These are phyloP conservation scores for Tenthredo scrophulariae DNA, from an alignment of 2,888 invertebrate species.

Conservation along the genomic window DNA sequence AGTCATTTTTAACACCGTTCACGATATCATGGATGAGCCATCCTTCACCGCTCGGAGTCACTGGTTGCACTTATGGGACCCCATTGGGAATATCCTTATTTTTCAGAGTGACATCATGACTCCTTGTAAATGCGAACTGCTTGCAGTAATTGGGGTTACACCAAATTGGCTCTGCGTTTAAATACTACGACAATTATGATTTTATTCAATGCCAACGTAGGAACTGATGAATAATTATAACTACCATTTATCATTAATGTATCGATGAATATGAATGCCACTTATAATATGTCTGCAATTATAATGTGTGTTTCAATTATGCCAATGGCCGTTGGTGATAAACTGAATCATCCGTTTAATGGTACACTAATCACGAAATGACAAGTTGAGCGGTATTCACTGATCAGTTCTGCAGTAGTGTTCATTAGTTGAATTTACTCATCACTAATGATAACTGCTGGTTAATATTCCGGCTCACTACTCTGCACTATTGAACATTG, in stretches of 20 bases:
- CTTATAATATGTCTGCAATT: background rate
- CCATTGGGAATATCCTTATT: background rate
- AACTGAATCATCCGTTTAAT: background rate
- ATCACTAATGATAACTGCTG: background rate
- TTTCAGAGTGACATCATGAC: background rate
- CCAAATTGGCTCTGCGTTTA: background rate
- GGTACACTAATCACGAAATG: background rate
- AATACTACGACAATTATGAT: too few relatives aligned
- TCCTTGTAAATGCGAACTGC: background rate
- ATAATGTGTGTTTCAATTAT: background rate
- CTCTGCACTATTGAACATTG: background rate
- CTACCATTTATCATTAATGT: background rate
- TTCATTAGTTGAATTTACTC: slow-evolving; percentile 7
- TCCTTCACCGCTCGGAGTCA: background rate
- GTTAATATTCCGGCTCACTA: background rate
- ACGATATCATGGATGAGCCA: background rate
- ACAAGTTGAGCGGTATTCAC: background rate
- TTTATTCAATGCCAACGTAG: background rate
- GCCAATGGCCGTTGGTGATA: background rate
- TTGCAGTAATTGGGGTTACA: background rate
- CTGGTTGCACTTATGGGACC: background rate
- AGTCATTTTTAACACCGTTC: background rate
- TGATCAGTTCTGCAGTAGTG: background rate
- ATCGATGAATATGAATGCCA: background rate
- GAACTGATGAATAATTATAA: background rate